Base-by-base conservation (phyloP, 1,140 invertebrate species). In the Scaptomyza pallida region DNA sequence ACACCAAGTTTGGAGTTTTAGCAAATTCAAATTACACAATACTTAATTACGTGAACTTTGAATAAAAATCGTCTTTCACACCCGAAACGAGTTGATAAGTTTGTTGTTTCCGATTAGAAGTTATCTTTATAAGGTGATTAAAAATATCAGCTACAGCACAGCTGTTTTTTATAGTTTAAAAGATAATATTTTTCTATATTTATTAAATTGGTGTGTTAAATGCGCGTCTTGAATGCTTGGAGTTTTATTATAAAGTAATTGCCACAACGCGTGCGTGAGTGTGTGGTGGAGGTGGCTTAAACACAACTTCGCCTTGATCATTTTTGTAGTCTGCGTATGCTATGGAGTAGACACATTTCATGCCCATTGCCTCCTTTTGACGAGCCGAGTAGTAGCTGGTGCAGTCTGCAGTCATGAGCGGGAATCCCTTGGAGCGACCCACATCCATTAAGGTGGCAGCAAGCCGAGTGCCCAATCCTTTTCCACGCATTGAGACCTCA, bases 261-360 rank as follows among this genome's bases (percentile, higher is more conserved):
- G 19, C 43, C 59, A 74, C 50, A 6, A 61, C 15, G n/a, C 48
- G 59, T 0, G 37, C 69, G 16, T 64, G 21, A 23, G 21, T 23
- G 19, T 23, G 50, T 10, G 74, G 74, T n/a, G 45, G 16, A 2
- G 54, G 33, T 1, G 64, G 59, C 6, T 52, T 45, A 0, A 77
- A 77, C 0, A 74, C 19, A 3, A 54, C 52, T n/a, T 40, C 26
- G n/a, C 65, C 74, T 2, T 55, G 8, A 0, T 59, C 59, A 12
- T 70, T 23, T 16, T 64, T 77, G 17, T 77, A 77, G 41, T 76
- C 64, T 12, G 40, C 54, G 33, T 74, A 74, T 10, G 45, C 1
- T 3, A 63, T 3, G 0, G 71, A 47, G 13, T 73, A 45, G 5
- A n/a, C 51, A 68, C 19, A 69, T 9, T 73, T 9, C 59, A 62